These are phyloP conservation scores for Pseudanteris insignis DNA, from an alignment of 2,888 invertebrate species.

Conservation along the genomic window DNA sequence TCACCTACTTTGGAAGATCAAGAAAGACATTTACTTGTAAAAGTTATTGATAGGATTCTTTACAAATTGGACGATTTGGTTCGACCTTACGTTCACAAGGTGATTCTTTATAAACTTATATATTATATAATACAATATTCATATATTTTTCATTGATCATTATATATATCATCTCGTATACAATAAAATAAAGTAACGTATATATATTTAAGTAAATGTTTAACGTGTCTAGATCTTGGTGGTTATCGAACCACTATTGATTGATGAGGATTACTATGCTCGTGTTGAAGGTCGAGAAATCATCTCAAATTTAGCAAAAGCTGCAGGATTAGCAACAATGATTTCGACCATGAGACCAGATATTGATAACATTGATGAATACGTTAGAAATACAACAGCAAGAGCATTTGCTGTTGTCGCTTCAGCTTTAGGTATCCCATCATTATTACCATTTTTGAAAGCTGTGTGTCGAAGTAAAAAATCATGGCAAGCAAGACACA, in stretches of 20 bases:
- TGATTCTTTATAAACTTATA: too few species aligned
- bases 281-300: constrained; percentile 99
- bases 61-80: constrained; percentile 99
- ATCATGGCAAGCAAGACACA: constrained; percentile 98
- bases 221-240: constrained; percentile 91
- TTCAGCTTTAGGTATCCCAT: constrained; percentile 97
- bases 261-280: constrained; percentile 99
- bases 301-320: constrained; percentile 98
- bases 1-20: constrained; percentile 99
- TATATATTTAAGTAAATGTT: too few species aligned
- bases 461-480: constrained; percentile 99
- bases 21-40: constrained; percentile 97
- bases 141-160: too few species aligned
- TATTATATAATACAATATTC: too few species aligned
- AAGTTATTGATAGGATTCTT: constrained; percentile 97
- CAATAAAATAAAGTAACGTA: too few species aligned
- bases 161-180: too few species aligned
- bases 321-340: constrained; percentile 99
- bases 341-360: constrained; percentile 99
- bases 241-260: constrained; percentile 97
- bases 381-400: constrained; percentile 98
- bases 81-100: constrained; percentile 97
- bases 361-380: constrained; percentile 99
- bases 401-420: constrained; percentile 99
- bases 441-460: constrained; percentile 95